These are phyloP conservation scores for Gila orcuttii DNA, from an alignment of 2,113 vertebrate genomes.

Conservation along the genomic window DNA sequence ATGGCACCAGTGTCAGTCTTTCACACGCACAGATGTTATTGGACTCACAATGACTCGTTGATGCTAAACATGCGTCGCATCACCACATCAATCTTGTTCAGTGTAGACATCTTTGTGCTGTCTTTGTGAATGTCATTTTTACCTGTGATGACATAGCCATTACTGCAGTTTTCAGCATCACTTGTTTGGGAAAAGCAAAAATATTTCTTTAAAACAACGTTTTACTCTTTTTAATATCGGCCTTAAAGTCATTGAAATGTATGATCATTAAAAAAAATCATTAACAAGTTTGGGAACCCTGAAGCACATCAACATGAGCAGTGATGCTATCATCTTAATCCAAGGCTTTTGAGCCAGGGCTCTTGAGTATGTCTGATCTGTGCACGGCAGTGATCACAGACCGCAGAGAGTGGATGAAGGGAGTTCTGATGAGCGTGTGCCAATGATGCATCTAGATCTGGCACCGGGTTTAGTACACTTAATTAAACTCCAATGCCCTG, in stretches of 20 bases:
- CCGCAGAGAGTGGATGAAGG: background rate
- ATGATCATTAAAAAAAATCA: background rate
- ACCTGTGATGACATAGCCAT: no score
- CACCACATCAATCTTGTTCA: background rate
- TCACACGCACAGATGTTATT: background rate
- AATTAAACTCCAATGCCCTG: slow-evolving; percentile 37
- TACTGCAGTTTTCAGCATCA: no score
- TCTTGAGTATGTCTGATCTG: background rate
- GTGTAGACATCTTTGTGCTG: background rate
- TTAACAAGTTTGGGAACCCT: background rate
- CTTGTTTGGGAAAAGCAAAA: no score
- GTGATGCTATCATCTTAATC: background rate
- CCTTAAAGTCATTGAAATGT: background rate
- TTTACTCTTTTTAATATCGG: no score
- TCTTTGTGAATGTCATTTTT: no score
- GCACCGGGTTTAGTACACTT: slow-evolving; percentile 5
- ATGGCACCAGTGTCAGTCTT: background rate
- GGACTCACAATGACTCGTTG: background rate
- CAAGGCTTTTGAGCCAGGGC: background rate
- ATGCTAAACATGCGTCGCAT: background rate
- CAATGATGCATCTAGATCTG: slow-evolving; percentile 18
- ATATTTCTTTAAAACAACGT: no score
- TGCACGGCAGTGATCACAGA: background rate
- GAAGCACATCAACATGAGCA: background rate
- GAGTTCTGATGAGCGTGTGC: slow-evolving; percentile 1